phyloP scores from a whole-genome alignment of 2,797 vertebrate genomes.

The Sebastes glaucus region DNA sequence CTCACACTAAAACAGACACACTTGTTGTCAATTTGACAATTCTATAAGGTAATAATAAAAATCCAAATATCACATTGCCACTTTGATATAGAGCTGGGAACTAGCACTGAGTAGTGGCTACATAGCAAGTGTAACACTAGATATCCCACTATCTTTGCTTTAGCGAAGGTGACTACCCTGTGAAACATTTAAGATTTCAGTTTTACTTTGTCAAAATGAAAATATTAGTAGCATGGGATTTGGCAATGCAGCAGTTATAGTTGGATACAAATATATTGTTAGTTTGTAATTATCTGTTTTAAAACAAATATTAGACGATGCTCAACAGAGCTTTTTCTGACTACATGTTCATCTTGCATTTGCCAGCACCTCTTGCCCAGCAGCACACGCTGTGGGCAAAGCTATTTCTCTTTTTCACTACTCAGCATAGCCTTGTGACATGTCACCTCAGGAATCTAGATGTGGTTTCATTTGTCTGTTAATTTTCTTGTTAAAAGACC shows the following conservation, averaged over 20 bases:
- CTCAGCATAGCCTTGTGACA: slow-evolving; percentile 24
- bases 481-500: slow-evolving; percentile 20
- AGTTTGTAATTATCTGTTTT: not conserved
- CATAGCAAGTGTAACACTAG: not conserved
- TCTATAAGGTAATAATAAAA: not conserved
- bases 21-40: not conserved
- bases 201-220: not conserved
- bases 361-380: not conserved
- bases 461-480: slow-evolving; percentile 4
- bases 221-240: not conserved
- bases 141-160: not conserved
- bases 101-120: not conserved
- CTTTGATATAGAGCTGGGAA: not conserved
- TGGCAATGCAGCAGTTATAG: not conserved
- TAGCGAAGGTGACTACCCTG: not conserved
- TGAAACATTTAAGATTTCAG: not conserved
- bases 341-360: not conserved
- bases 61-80: not conserved
- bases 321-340: not conserved
- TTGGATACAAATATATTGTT: not conserved
- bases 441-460: slow-evolving; percentile 58
- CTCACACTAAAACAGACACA: not conserved
- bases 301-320: not conserved
- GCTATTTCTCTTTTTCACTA: slow-evolving; percentile 11
- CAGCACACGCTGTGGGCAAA: not conserved